Base-by-base conservation (phyloP, 2,888 invertebrate species). In the Latrodectus hesperus region DNA sequence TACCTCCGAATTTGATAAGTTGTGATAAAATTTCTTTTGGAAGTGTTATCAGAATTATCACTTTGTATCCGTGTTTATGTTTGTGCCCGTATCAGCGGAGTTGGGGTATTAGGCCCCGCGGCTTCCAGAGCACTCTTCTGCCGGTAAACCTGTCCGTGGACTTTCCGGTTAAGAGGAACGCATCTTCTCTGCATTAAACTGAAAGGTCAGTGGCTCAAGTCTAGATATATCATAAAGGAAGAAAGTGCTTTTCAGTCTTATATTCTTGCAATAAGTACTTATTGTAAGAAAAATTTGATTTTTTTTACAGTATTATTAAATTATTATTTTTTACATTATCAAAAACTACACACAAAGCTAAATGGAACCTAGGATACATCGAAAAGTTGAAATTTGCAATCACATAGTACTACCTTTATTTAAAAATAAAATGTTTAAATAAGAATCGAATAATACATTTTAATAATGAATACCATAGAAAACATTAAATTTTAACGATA, bases 71-170 rank as follows among this genome's bases (percentile, higher is more conserved):
- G 17, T 16, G 49, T 17, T 73, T 73, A 17, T 73, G 53, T 73
- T 73, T 72, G 8, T n/a, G 49, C 52, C 51, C 8, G 26, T 51
- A 71, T 51, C 75, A 55, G 11, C 75, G 75, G 82, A 75, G 82
- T 70, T 70, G 55, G 82, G 75, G 68, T 70, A 67, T 52, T n/a
- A 26, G 26, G 68, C 55, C 38, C 68, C 22, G 14, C 70, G 78
- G 78, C 55, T 78, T 11, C 52, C 16, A 78, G 78, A 70, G 78
- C 68, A 55, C 12, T 52, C 53, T 26, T 17, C 16, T 60, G 60
- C 60, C 60, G 11, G 60, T 60, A 16, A 60, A 60, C 60, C 60
- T 16, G 60, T 60, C n/a, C 14, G 60, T 60, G 60, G 60, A 60
- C 60, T 16, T 60, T 60, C 60, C n/a, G 60, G 60, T 60, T 60